Evolutionary conservation across 2,888 invertebrate genomes (phyloP), one percentile per base, ranked within the genome.

Genomic region (Trissolcus brochymenae): DNA sequence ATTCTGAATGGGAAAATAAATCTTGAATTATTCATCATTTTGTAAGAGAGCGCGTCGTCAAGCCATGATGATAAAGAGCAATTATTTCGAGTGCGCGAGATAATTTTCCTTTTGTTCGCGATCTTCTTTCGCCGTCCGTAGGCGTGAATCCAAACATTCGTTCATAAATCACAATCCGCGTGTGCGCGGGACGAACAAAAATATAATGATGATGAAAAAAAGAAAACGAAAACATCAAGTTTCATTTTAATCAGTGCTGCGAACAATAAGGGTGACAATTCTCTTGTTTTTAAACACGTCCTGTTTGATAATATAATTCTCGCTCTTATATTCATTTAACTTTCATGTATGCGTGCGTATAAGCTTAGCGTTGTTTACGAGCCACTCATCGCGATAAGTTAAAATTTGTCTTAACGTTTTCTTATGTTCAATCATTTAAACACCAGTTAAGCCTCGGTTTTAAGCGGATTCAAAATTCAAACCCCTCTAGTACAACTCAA

Each of bases 31-130:
- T 65, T 65, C 70, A 71, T 71, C 16, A 11, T 16, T 16, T 46
- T 16, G 16, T 60, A 65, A 70, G 43, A 53, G 56, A 0, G 46
- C 54, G n/a, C 67, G 67, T 68, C 59, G 64, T 40, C 55, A 68
- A 68, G 62, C 56, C 65, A n/a, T n/a, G 65, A 73, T 70, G 77
- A 78, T 73, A 73, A 51, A 19, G 61, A 64, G 65, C 53, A 78
- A 78, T 78, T 78, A 78, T 78, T 78, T 73, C 73, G 73, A 74
- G 73, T 49, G 55, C 73, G 60, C 68, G 77, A 35, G 35, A 74
- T 78, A 78, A 78, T 74, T 65, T 74, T 59, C 29, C 77, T 73
- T 77, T 70, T 70, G 73, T 72, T 76, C 6, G 61, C 25, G 67
- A 41, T 49, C 46, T 49, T 70, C 60, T 54, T 50, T 68, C 64